phyloP scores from a whole-genome alignment of 2,888 invertebrate species.

The Catocala nupta region DNA sequence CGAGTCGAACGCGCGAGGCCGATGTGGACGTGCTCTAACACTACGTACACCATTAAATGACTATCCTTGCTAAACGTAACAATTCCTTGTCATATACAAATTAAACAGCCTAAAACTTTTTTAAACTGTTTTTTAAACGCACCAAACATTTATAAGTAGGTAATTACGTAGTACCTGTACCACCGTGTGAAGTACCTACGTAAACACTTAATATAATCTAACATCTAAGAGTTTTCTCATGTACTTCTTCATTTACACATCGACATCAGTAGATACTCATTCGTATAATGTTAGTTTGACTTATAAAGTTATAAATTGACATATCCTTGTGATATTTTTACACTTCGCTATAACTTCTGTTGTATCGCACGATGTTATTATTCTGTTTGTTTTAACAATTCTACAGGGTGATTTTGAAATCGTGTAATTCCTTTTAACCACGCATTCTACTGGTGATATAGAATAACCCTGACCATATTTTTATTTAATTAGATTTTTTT shows the following conservation, averaged over 20 bases:
- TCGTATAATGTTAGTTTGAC: constrained; percentile 5
- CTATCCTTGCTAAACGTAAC: constrained; percentile 57
- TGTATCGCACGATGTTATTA: background rate
- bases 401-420: too few relatives aligned
- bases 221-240: background rate
- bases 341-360: background rate
- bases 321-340: constrained; percentile 10
- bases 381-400: background rate
- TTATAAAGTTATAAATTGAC: constrained; percentile 8
- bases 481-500: too few relatives aligned
- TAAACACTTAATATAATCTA: background rate
- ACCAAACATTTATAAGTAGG: background rate
- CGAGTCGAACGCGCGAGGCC: constrained; percentile 79
- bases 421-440: too few relatives aligned
- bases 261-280: background rate
- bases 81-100: constrained; percentile 44
- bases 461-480: too few relatives aligned
- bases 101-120: constrained; percentile 29
- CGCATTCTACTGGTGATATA: too few relatives aligned
- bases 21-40: constrained; percentile 75
- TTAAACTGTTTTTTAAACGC: constrained; percentile 7
- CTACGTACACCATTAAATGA: constrained; percentile 61
- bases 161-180: background rate
- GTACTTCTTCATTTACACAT: too few relatives aligned
- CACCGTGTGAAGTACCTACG: too few relatives aligned